Evolutionary conservation across 1,140 invertebrate genomes (phyloP).

Genomic region (Cotesia chilonis): DNA sequence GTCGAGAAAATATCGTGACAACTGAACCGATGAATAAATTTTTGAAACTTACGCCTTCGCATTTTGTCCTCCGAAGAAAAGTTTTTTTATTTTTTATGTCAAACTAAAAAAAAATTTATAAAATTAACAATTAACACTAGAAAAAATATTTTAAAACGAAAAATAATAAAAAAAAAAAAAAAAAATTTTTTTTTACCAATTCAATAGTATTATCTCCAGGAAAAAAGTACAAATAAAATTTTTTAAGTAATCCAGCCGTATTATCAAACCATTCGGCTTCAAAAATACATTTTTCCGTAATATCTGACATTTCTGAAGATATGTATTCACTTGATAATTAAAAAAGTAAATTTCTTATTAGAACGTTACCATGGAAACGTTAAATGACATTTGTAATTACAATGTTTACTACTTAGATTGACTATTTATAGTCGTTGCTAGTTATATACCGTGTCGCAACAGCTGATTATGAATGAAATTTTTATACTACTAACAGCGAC

Average conservation of each 20-base stretch:
- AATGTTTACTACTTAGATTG: no score
- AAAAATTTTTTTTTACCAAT: conserved; percentile 68
- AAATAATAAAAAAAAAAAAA: conserved; percentile 24
- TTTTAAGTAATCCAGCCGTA: conserved; percentile 74
- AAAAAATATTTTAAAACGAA: conserved; percentile 18
- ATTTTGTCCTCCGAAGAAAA: conserved; percentile 79
- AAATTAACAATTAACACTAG: conserved; percentile 34
- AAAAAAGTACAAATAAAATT: conserved; percentile 81
- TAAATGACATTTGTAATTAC: no score
- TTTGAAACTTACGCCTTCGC: conserved; percentile 73
- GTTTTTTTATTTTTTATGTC: conserved; percentile 79
- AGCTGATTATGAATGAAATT: no score
- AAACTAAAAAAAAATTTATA: conserved; percentile 68
- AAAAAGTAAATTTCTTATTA: no score
- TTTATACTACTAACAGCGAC: no score
- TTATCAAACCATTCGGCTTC: conserved; percentile 86
- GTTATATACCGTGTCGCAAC: no score
- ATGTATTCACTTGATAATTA: no score
- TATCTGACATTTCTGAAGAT: conserved; percentile 46
- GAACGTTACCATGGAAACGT: no score
- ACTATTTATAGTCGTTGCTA: no score
- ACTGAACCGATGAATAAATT: conserved; percentile 82
- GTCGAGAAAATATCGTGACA: conserved; percentile 79
- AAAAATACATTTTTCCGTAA: conserved; percentile 66
- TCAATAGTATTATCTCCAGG: conserved; percentile 78